Evolutionary conservation across 2,888 invertebrate genomes (phyloP).

Genomic region (Hipparchia sbordonii): DNA sequence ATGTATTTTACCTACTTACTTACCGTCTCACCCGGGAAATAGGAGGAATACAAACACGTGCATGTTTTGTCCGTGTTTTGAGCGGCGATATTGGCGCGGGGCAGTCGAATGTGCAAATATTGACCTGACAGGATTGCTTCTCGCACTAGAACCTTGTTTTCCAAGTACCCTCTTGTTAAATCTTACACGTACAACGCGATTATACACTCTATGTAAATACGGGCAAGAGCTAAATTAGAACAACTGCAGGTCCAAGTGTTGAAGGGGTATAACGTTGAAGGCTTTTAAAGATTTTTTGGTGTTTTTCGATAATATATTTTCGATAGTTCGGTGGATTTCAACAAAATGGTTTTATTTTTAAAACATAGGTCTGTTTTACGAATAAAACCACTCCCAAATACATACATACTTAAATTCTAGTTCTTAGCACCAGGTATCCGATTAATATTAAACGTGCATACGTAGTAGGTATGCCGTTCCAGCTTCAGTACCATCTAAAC

Average conservation of each 20-base stretch:
- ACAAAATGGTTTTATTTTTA: neutral
- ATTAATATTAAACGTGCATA: no score
- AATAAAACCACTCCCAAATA: neutral
- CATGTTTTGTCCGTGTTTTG: constrained; percentile 4
- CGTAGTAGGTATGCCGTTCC: no score
- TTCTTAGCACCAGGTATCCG: neutral
- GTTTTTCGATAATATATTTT: constrained; percentile 6
- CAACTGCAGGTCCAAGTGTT: neutral
- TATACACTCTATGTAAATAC: neutral
- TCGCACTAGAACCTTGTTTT: constrained; percentile 28
- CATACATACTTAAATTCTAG: neutral
- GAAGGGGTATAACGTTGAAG: neutral
- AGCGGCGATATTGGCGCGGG: constrained; percentile 28
- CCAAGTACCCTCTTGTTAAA: constrained; percentile 13
- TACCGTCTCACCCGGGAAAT: neutral
- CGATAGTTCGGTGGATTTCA: neutral
- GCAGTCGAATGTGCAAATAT: constrained; percentile 31
- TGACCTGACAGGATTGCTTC: constrained; percentile 28
- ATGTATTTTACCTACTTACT: no score
- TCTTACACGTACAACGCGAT: neutral
- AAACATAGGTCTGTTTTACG: neutral
- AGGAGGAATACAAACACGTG: constrained; percentile 6
- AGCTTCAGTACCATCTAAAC: no score
- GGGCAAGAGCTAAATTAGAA: neutral
- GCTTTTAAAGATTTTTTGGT: constrained; percentile 17